Conservation (phyloP, 2,113 vertebrate species). For the Verasper variegatus region DNA sequence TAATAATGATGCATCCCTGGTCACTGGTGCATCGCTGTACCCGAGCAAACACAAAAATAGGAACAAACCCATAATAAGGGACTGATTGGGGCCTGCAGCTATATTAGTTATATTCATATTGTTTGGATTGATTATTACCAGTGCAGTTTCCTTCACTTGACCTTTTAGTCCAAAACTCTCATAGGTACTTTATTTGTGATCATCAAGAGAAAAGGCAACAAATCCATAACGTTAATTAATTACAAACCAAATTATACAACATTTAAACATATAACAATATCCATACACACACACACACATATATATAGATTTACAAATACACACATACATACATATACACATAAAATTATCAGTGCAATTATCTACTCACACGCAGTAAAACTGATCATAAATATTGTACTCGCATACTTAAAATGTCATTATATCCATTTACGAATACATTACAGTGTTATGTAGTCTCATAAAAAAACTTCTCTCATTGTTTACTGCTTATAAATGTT, state of each 20-base stretch:
- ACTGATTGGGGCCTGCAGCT: neutral
- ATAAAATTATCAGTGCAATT: neutral
- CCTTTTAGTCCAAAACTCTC: neutral
- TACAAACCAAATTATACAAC: too few species aligned
- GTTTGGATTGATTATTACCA: neutral
- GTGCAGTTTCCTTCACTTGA: neutral
- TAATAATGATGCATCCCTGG: slow-evolving; percentile 34
- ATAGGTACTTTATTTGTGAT: too few species aligned
- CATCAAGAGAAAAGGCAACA: neutral
- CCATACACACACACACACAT: neutral
- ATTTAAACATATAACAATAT: neutral
- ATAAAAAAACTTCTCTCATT: slow-evolving; percentile 8
- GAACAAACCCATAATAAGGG: neutral
- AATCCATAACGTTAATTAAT: neutral
- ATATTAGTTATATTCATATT: neutral
- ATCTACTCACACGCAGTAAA: neutral
- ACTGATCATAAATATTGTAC: slow-evolving; percentile 6
- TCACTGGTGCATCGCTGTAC: neutral
- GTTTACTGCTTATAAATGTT: slow-evolving; percentile 7
- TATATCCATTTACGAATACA: neutral
- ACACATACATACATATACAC: neutral
- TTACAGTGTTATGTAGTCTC: neutral
- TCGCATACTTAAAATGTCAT: neutral
- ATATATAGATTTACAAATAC: too few species aligned
- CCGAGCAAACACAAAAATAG: neutral